Conservation (phyloP, 2,113 vertebrate species). For the Alosa alosa region DNA sequence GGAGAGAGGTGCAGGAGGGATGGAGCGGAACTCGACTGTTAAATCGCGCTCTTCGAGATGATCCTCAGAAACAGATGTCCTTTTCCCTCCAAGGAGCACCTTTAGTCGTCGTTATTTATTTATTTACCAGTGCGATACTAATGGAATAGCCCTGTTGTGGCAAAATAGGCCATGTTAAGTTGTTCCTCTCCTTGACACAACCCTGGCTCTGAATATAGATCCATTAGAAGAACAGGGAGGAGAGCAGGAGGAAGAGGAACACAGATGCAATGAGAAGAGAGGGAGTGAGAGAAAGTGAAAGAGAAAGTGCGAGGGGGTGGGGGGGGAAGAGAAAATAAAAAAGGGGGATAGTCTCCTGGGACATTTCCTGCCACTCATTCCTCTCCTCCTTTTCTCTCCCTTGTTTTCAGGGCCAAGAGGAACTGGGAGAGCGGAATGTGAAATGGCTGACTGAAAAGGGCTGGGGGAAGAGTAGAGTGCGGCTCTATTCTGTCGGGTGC, state of each 20-base stretch:
- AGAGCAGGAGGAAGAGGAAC: not conserved
- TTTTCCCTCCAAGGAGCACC: slow-evolving; percentile 18
- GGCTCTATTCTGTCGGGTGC: slow-evolving; percentile 15
- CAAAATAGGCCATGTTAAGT: slow-evolving; percentile 42
- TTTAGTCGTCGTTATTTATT: slow-evolving; percentile 34
- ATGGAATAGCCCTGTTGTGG: slow-evolving; percentile 45
- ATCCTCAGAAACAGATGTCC: slow-evolving; percentile 1
- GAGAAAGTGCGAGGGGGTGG: not conserved
- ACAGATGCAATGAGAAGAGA: not conserved
- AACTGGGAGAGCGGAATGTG: not conserved
- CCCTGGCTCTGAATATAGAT: slow-evolving; percentile 37
- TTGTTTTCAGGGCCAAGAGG: not conserved
- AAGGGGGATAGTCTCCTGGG: slow-evolving; percentile 1
- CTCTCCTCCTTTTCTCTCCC: slow-evolving; percentile 25
- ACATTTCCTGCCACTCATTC: slow-evolving; percentile 28
- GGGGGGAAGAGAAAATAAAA: not conserved
- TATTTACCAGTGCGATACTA: slow-evolving; percentile 38
- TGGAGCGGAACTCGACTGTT: not conserved
- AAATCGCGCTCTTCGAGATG: not conserved
- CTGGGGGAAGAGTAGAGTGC: not conserved
- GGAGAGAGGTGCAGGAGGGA: not conserved
- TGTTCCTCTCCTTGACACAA: slow-evolving; percentile 29
- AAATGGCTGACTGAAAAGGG: not conserved
- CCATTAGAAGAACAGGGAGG: slow-evolving; percentile 27
- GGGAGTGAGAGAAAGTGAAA: slow-evolving; percentile 8